A percentile compares a stretch with the other conserved stretches of the same genome.
These are phyloP conservation scores for Scophthalmus maximus DNA, from an alignment of 2,113 vertebrate species.

Conservation along the genomic window DNA sequence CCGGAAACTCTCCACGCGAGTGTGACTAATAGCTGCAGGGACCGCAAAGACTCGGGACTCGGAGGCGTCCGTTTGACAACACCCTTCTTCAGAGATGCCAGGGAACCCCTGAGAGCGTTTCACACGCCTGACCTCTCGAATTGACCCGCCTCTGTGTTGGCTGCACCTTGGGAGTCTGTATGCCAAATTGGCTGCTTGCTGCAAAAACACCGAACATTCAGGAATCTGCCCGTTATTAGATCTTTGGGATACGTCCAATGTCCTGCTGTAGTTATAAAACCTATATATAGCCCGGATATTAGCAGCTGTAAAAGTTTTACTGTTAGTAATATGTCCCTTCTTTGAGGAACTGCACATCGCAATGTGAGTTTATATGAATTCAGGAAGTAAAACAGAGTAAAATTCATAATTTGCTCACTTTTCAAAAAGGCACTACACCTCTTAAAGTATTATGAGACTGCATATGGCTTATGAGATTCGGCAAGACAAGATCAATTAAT, in stretches of 20 bases:
- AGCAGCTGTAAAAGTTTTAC: background rate
- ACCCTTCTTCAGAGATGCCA: slow-evolving; percentile 6
- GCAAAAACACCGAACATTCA: slow-evolving; percentile 17
- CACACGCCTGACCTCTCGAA: slow-evolving; percentile 17
- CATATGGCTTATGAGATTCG: slow-evolving; percentile 10
- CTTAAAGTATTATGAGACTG: slow-evolving; percentile 9
- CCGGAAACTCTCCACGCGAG: background rate
- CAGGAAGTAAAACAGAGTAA: background rate
- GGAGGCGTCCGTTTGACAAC: background rate
- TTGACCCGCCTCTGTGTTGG: slow-evolving; percentile 42
- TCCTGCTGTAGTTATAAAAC: slow-evolving; percentile 9
- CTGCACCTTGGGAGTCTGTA: slow-evolving; percentile 22
- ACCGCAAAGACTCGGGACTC: background rate
- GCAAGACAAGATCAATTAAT: slow-evolving; percentile 34
- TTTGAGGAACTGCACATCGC: background rate
- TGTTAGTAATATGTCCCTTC: too few species aligned
- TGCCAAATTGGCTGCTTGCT: slow-evolving; percentile 26
- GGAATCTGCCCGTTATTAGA: slow-evolving; percentile 36
- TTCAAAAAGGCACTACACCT: slow-evolving; percentile 5
- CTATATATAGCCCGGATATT: background rate
- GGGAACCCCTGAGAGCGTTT: slow-evolving; percentile 19
- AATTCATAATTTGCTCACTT: slow-evolving; percentile 14
- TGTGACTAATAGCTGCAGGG: slow-evolving; percentile 10
- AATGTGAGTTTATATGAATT: background rate
- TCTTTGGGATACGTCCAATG: slow-evolving; percentile 13